Percentiles rank a stretch among this genome's conserved stretches.
phyloP scores from a whole-genome alignment of 2,888 invertebrate genomes.

The Sesia apiformis region DNA sequence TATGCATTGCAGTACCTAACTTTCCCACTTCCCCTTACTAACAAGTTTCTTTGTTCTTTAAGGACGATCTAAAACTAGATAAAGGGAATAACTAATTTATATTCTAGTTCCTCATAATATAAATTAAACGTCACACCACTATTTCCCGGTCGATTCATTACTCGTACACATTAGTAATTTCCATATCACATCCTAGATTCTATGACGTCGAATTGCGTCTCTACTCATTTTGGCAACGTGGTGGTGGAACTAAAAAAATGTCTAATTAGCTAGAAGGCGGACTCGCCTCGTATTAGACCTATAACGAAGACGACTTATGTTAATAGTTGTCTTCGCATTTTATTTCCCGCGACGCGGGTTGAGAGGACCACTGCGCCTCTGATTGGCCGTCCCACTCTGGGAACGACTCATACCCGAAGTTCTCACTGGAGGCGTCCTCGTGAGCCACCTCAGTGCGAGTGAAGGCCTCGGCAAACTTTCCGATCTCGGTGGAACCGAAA shows the following conservation, averaged over 20 bases:
- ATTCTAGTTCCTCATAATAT: constrained; percentile 22
- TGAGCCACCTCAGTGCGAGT: constrained; percentile 72
- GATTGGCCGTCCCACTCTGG: constrained; percentile 56
- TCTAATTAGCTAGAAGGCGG: constrained; percentile 63
- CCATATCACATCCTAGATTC: constrained; percentile 63
- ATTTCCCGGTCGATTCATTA: constrained; percentile 41
- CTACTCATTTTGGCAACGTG: constrained; percentile 71
- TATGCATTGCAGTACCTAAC: constrained; percentile 51
- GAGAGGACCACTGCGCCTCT: constrained; percentile 56
- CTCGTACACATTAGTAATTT: constrained; percentile 55
- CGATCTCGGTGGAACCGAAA: constrained; percentile 89
- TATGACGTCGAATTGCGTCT: constrained; percentile 49
- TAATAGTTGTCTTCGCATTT: constrained; percentile 67
- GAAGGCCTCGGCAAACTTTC: constrained; percentile 85
- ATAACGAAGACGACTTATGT: constrained; percentile 33
- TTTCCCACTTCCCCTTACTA: constrained; percentile 36
- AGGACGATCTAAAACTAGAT: constrained; percentile 60
- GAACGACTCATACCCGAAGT: constrained; percentile 53
- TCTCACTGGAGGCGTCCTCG: constrained; percentile 47
- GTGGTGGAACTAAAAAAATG: constrained; percentile 65
- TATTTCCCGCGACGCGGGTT: constrained; percentile 50
- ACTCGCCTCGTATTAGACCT: constrained; percentile 48
- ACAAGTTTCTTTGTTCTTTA: constrained; percentile 35
- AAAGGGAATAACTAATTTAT: constrained; percentile 42
- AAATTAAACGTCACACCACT: constrained; percentile 66